Evolutionary conservation across 2,797 vertebrate genomes (phyloP), one percentile per base, ranked within the genome.

Genomic region (Lutjanus campechanus): DNA sequence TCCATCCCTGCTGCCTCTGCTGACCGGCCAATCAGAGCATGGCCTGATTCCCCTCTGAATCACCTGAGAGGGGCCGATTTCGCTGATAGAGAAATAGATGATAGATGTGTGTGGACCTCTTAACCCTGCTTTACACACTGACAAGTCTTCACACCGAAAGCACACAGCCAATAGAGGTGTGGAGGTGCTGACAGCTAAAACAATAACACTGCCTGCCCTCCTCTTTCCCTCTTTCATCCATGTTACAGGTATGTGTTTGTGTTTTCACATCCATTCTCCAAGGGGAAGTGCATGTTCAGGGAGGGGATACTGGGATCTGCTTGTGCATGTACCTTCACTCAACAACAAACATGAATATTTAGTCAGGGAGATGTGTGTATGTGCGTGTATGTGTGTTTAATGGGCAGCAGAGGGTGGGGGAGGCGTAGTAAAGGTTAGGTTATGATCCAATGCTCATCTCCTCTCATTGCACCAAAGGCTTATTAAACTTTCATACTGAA

Each of bases 401-500:
- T 81, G 84, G 80, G 86, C 81, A 88, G 56, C 9, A 44, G 74
- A 71, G 62, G 50, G 19, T 16, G 53, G n/a, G 69, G 73, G 76
- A 43, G 68, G 58, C 55, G 49, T 3, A 17, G 50, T 49, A 84
- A 89, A 82, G 62, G 84, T 87, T 81, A 82, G 84, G 87, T 88
- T 91, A 86, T 72, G 76, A 91, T 89, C 85, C 84, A 73, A 79
- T 81, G 83, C 87, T 90, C 88, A 87, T 91, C 85, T 82, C 61
- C 78, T 88, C 84, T 88, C 84, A 88, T 81, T 85, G 85, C 83
- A 91, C 83, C 75, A 81, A 83, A 85, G 77, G 83, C 91, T 92
- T 89, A 92, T 94, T 92, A 93, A 93, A 91, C 65, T 89, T 94
- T 93, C 49, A 92, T 91, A 85, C 25, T 62, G 77, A 88, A 88